These are phyloP conservation scores for Pionites leucogaster DNA, from an alignment of 2,113 vertebrate genomes.

Conservation along the genomic window DNA sequence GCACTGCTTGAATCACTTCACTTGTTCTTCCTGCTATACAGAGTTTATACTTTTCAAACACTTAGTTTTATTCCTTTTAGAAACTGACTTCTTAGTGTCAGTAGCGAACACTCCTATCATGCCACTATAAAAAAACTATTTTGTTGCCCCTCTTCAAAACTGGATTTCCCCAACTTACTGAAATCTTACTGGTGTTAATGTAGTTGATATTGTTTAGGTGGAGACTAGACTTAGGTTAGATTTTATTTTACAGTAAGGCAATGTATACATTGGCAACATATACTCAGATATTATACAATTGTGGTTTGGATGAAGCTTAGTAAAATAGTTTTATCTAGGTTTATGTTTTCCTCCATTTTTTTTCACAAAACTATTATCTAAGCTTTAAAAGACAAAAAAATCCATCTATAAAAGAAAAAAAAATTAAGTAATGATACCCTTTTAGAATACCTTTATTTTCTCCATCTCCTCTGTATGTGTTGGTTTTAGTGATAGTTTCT, in stretches of 20 bases:
- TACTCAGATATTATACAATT: neutral
- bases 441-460: neutral
- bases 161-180: neutral
- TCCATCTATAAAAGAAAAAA: neutral
- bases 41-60: neutral
- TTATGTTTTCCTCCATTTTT: neutral
- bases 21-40: neutral
- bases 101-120: neutral
- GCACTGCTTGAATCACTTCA: neutral
- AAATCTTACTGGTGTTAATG: neutral
- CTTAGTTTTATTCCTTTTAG: neutral
- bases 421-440: neutral
- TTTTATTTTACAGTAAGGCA: neutral
- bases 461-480: accelerated
- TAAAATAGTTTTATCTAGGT: neutral
- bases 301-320: neutral
- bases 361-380: neutral
- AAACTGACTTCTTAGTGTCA: neutral
- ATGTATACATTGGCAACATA: accelerated
- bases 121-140: neutral
- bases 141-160: neutral
- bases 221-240: neutral
- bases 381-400: neutral
- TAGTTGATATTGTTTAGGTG: neutral
- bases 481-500: neutral